phyloP scores from a whole-genome alignment of 2,888 invertebrate species.

The Tetragnatha montana region DNA sequence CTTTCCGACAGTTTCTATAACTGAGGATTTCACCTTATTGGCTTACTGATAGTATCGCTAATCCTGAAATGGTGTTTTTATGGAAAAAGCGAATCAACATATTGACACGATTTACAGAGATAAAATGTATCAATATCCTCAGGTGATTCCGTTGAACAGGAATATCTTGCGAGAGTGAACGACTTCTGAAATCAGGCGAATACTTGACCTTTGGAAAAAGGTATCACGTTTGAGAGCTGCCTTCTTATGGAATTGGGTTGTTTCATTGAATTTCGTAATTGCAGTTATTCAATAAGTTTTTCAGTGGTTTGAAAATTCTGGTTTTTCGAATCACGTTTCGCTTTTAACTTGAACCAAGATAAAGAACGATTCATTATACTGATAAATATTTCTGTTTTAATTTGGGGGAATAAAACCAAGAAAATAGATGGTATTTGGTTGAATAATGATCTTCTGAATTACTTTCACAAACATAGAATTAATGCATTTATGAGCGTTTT shows the following conservation, averaged over 20 bases:
- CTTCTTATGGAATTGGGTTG: neutral
- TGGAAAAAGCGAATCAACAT: neutral
- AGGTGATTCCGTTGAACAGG: neutral
- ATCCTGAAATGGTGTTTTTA: neutral
- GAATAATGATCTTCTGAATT: too few relatives aligned
- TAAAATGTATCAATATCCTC: neutral
- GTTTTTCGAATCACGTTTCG: neutral
- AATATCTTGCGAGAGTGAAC: neutral
- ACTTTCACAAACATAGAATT: too few relatives aligned
- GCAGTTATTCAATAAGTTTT: neutral
- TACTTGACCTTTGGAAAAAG: neutral
- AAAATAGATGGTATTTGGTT: too few relatives aligned
- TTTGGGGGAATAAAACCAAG: too few relatives aligned
- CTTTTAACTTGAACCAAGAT: neutral
- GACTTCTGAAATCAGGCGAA: neutral
- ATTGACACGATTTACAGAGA: neutral
- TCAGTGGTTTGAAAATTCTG: neutral
- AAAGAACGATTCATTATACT: too few relatives aligned
- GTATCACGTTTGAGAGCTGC: neutral
- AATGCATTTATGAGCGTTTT: too few relatives aligned
- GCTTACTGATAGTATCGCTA: neutral
- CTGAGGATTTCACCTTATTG: neutral
- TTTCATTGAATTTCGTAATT: neutral
- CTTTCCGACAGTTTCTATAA: too few relatives aligned
- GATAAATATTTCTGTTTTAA: too few relatives aligned